Conservation (phyloP, 2,888 invertebrate genomes). For the Eutolmus rufibarbis region DNA sequence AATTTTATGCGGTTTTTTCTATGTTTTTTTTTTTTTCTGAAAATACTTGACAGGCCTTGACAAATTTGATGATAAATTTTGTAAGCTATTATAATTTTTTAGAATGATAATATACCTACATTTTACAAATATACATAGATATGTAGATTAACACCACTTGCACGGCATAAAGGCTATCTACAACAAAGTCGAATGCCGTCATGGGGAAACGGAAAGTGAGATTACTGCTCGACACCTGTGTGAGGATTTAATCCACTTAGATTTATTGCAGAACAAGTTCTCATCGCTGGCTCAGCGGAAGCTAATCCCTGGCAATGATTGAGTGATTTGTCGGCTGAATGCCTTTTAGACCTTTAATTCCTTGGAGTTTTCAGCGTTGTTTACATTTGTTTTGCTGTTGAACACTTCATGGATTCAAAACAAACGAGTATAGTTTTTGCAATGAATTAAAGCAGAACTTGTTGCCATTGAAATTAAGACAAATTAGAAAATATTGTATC, state of each 20-base stretch:
- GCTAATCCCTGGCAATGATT: neutral
- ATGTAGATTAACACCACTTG: neutral
- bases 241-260: neutral
- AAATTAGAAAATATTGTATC: neutral
- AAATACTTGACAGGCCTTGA: no score
- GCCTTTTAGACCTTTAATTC: neutral
- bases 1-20: no score
- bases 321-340: neutral
- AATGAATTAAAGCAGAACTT: neutral
- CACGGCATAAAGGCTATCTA: neutral
- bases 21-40: no score
- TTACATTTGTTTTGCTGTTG: neutral
- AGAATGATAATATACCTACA: no score
- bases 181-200: neutral
- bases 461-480: neutral
- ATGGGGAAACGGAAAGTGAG: neutral
- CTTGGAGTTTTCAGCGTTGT: neutral
- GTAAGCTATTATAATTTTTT: no score
- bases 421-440: neutral
- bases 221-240: neutral
- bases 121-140: no score
- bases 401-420: neutral
- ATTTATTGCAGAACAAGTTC: neutral
- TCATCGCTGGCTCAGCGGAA: neutral
- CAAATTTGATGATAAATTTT: no score